phyloP scores from a whole-genome alignment of 2,888 invertebrate genomes.

The Harpagoxenus sublaevis region DNA sequence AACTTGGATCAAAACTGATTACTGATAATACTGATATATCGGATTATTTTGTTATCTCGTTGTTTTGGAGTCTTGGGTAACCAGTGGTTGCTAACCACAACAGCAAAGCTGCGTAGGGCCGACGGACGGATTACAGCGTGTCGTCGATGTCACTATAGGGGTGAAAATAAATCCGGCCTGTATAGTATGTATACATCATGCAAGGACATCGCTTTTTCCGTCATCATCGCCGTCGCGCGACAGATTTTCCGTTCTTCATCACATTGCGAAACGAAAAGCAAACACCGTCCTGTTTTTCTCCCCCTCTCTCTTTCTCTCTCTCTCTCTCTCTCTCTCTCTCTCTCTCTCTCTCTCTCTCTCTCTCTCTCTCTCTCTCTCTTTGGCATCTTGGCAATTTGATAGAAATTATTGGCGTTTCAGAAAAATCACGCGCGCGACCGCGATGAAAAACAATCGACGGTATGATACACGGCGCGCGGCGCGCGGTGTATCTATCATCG shows the following conservation, averaged over 20 bases:
- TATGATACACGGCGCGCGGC: neutral
- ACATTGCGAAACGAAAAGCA: neutral
- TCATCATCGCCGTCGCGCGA: neutral
- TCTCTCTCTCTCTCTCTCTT: too few species aligned
- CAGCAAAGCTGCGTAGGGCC: neutral
- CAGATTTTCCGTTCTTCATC: conserved; percentile 1
- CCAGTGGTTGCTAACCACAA: neutral
- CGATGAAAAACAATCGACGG: conserved; percentile 3
- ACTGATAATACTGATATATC: neutral
- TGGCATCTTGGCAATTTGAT: neutral
- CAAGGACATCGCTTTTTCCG: conserved; percentile 17
- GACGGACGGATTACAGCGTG: conserved; percentile 21
- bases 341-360: neutral
- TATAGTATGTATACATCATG: conserved; percentile 5
- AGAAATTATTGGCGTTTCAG: neutral
- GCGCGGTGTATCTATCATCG: neutral
- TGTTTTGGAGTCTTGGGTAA: conserved; percentile 11
- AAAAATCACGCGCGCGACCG: neutral
- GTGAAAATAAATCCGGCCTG: conserved; percentile 51
- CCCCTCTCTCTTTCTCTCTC: neutral
- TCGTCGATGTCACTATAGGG: conserved; percentile 21
- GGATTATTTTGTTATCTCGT: conserved; percentile 51
- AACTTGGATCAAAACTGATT: neutral
- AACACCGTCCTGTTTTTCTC: neutral
- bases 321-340: neutral